Evolutionary conservation across 2,797 vertebrate species (phyloP).

Genomic region (Acipenser transmontanus): DNA sequence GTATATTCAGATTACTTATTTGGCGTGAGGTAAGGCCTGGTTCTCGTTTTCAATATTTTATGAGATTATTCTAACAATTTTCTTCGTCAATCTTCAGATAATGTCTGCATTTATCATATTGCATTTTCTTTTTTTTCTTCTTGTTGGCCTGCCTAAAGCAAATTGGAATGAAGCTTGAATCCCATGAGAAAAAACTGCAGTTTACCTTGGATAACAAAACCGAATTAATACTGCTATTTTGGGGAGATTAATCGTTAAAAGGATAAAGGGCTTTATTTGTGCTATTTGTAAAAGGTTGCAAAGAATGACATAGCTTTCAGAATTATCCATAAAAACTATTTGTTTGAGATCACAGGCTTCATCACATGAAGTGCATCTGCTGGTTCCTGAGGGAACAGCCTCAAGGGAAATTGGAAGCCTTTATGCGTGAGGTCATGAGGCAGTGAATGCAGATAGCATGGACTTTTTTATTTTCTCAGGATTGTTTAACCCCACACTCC

Average conservation of each 20-base stretch:
- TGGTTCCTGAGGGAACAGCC: conserved; percentile 3
- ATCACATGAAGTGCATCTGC: conserved; percentile 42
- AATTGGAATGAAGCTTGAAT: conserved; percentile 17
- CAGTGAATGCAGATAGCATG: background rate
- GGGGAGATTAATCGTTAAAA: conserved; percentile 16
- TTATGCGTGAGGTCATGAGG: background rate
- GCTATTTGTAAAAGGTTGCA: background rate
- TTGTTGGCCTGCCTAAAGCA: conserved; percentile 7
- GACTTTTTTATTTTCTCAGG: conserved; percentile 1
- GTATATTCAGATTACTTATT: too few relatives aligned
- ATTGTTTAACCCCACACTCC: conserved; percentile 2
- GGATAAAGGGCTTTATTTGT: background rate
- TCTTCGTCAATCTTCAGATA: too few relatives aligned
- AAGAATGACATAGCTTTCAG: background rate
- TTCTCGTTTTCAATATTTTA: too few relatives aligned
- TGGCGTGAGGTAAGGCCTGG: too few relatives aligned
- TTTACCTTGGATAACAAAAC: conserved; percentile 14
- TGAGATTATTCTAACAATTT: too few relatives aligned
- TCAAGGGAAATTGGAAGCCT: background rate
- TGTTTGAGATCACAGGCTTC: conserved; percentile 17
- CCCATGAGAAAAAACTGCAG: conserved; percentile 15
- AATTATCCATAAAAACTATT: background rate
- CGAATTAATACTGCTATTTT: conserved; percentile 24
- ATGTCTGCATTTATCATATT: background rate
- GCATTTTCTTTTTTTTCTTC: background rate